Conservation (phyloP, 1,140 invertebrate genomes). For the Megalopta genalis region DNA sequence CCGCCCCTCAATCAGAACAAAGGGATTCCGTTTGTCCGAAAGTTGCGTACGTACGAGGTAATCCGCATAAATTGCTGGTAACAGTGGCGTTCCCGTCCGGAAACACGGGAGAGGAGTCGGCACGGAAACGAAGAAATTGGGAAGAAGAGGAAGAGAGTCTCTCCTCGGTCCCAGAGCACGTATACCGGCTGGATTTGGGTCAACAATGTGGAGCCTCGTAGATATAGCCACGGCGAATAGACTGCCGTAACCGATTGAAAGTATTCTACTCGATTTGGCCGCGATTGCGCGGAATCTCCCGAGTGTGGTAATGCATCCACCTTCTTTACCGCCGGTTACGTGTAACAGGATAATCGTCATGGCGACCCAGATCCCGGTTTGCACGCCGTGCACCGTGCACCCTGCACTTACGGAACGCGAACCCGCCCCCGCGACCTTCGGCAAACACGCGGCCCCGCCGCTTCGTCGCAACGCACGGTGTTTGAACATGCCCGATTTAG, state of each 20-base stretch:
- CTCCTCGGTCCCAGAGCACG: slow-evolving; percentile 15
- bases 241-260: slow-evolving; percentile 55
- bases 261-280: slow-evolving; percentile 60
- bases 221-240: slow-evolving; percentile 49
- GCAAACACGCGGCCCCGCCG: no score
- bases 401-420: no score
- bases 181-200: slow-evolving; percentile 47
- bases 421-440: no score
- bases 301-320: slow-evolving; percentile 48
- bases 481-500: no score
- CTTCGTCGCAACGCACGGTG: no score
- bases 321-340: slow-evolving; percentile 51
- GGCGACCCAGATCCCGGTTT: slow-evolving; percentile 39
- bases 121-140: slow-evolving; percentile 39
- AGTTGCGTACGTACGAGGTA: slow-evolving; percentile 3
- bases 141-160: not conserved
- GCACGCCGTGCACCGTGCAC: not conserved
- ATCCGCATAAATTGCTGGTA: slow-evolving; percentile 33
- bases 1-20: not conserved
- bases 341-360: slow-evolving; percentile 53
- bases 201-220: slow-evolving; percentile 55
- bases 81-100: slow-evolving; percentile 8
- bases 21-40: not conserved
- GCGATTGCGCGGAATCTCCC: slow-evolving; percentile 50
- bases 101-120: no score